These are phyloP conservation scores for Parnassius mnemosyne DNA, from an alignment of 2,888 invertebrate species.

Conservation along the genomic window DNA sequence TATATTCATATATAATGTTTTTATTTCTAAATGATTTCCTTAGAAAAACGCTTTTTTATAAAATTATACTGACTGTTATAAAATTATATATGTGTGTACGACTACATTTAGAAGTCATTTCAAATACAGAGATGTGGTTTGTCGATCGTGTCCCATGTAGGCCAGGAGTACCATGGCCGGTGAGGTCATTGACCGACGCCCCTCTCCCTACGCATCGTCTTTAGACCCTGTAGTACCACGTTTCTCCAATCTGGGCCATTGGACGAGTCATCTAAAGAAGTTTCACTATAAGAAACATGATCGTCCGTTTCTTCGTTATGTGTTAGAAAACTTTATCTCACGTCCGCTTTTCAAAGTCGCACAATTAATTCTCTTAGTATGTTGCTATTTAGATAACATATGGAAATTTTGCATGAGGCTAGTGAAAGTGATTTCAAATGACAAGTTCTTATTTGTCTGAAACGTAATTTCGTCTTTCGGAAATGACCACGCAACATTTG, in stretches of 20 bases:
- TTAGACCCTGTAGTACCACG: conserved; percentile 61
- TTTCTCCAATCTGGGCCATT: conserved; percentile 61
- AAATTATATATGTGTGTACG: no score
- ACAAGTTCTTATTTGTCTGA: background rate
- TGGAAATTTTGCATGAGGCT: conserved; percentile 6
- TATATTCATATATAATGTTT: no score
- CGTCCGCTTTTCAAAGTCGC: conserved; percentile 19
- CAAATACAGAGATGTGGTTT: conserved; percentile 24
- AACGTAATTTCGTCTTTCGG: no score
- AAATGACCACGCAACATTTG: no score
- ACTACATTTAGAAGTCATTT: no score
- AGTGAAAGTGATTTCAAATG: conserved; percentile 13
- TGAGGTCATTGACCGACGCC: conserved; percentile 61
- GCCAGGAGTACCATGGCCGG: conserved; percentile 73
- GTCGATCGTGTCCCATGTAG: conserved; percentile 53
- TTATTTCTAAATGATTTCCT: no score
- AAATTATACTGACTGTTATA: no score
- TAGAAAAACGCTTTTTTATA: no score
- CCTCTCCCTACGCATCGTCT: conserved; percentile 43
- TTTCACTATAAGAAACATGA: conserved; percentile 45
- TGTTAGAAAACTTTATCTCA: conserved; percentile 40
- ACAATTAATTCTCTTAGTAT: background rate
- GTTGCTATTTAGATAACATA: background rate
- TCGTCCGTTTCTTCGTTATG: conserved; percentile 40
- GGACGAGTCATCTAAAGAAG: conserved; percentile 48